Conservation (phyloP, 2,888 invertebrate species). For the Pycnomerus fuliginosus region DNA sequence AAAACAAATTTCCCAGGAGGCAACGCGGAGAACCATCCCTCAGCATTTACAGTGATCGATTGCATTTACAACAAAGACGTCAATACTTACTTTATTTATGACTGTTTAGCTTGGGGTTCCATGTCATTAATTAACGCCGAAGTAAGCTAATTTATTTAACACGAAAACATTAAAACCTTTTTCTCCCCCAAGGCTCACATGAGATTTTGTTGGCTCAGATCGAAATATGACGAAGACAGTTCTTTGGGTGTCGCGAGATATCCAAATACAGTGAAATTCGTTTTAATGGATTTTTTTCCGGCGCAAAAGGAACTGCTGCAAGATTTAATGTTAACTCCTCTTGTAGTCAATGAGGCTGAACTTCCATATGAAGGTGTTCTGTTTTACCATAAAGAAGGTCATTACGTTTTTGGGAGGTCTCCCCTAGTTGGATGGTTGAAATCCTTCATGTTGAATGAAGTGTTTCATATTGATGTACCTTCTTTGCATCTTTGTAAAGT, state of each 20-base stretch:
- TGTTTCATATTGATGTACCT: constrained; percentile 59
- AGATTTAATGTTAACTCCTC: constrained; percentile 48
- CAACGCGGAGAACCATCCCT: constrained; percentile 44
- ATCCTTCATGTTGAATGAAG: constrained; percentile 83
- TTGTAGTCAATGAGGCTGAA: constrained; percentile 46
- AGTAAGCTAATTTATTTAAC: constrained; percentile 56
- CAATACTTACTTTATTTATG: constrained; percentile 74
- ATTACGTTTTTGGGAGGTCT: constrained; percentile 73
- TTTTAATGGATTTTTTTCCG: constrained; percentile 54
- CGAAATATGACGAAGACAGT: constrained; percentile 68
- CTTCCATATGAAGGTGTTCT: constrained; percentile 79
- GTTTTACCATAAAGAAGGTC: constrained; percentile 84
- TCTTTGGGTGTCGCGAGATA: constrained; percentile 48
- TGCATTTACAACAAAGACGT: constrained; percentile 69
- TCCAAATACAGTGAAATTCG: constrained; percentile 54
- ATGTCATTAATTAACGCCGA: constrained; percentile 72
- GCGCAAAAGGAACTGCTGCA: constrained; percentile 56
- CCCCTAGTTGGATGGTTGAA: constrained; percentile 93
- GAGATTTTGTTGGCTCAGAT: constrained; percentile 79
- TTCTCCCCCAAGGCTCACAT: constrained; percentile 66
- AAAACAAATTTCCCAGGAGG: constrained; percentile 76
- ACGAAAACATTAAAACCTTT: constrained; percentile 1
- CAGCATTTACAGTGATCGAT: constrained; percentile 73
- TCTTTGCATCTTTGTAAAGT: constrained; percentile 49
- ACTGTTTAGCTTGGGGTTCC: constrained; percentile 79